Evolutionary conservation across 2,888 invertebrate species (phyloP).

Genomic region (Scaptomyza polygonia): DNA sequence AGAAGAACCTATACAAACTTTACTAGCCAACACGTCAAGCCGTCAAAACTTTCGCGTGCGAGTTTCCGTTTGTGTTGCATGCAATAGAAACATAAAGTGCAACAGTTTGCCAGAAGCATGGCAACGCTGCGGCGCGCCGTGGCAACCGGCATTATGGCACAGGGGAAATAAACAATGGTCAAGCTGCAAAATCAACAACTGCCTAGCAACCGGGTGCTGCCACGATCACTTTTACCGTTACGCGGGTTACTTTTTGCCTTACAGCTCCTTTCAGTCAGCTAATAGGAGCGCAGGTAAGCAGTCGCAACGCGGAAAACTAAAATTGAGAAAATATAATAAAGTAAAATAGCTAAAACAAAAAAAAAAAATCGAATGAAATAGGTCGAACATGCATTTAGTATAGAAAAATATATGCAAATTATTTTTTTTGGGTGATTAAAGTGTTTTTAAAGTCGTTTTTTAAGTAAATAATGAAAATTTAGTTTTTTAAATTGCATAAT

Average conservation of each 20-base stretch:
- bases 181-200: conserved; percentile 67
- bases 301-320: conserved; percentile 41
- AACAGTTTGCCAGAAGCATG: conserved; percentile 56
- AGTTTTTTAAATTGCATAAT: conserved; percentile 9
- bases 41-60: conserved; percentile 35
- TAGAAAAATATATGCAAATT: not conserved
- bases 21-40: conserved; percentile 17
- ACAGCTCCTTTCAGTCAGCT: conserved; percentile 54
- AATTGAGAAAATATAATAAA: conserved; percentile 8
- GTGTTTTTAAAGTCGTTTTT: not conserved
- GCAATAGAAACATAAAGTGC: conserved; percentile 39
- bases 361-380: not conserved
- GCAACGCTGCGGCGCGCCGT: conserved; percentile 61
- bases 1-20: conserved; percentile 25
- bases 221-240: conserved; percentile 62
- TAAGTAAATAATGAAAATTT: not conserved
- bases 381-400: not conserved
- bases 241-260: conserved; percentile 25
- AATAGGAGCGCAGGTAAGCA: conserved; percentile 65
- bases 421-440: not conserved
- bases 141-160: conserved; percentile 54
- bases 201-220: conserved; percentile 64
- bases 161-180: conserved; percentile 57
- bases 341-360: not conserved
- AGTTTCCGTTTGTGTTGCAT: conserved; percentile 21